Conservation (phyloP, 1,140 invertebrate genomes). For the Anagrus nilaparvatae region DNA sequence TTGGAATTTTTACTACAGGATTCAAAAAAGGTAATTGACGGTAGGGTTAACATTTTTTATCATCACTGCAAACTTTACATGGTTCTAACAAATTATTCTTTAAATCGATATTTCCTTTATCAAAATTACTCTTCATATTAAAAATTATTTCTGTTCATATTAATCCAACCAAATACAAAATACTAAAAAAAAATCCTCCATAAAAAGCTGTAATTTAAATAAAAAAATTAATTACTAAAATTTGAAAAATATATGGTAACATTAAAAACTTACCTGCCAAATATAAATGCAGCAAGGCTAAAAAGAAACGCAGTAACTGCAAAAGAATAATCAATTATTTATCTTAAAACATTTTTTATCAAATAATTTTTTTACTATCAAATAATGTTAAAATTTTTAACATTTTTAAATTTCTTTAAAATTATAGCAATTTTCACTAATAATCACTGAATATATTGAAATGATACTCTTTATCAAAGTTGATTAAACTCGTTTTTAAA, state of each 20-base stretch:
- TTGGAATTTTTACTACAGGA: slow-evolving; percentile 32
- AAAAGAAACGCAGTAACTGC: slow-evolving; percentile 8
- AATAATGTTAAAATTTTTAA: too few relatives aligned
- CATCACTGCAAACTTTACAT: slow-evolving; percentile 31
- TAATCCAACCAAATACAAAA: slow-evolving; percentile 19
- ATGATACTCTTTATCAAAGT: too few relatives aligned
- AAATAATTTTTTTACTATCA: too few relatives aligned
- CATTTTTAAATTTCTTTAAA: too few relatives aligned
- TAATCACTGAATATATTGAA: too few relatives aligned
- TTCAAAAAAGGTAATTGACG: slow-evolving; percentile 24
- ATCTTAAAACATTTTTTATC: slow-evolving; percentile 14
- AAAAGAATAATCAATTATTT: slow-evolving; percentile 10
- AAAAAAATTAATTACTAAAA: slow-evolving; percentile 4
- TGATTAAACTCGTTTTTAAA: too few relatives aligned
- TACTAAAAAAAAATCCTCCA: slow-evolving; percentile 21
- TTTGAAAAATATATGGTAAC: neutral
- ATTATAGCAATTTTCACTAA: too few relatives aligned
- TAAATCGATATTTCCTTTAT: slow-evolving; percentile 15
- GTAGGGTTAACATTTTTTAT: slow-evolving; percentile 34
- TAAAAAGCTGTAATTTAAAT: slow-evolving; percentile 20
- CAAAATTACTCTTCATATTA: slow-evolving; percentile 17
- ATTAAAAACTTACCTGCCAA: slow-evolving; percentile 24
- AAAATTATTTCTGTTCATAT: slow-evolving; percentile 23
- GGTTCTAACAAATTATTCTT: slow-evolving; percentile 17
- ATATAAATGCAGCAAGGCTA: slow-evolving; percentile 14